These are phyloP conservation scores for Alloscopus bannaensis DNA, from an alignment of 2,888 invertebrate genomes.

Conservation along the genomic window DNA sequence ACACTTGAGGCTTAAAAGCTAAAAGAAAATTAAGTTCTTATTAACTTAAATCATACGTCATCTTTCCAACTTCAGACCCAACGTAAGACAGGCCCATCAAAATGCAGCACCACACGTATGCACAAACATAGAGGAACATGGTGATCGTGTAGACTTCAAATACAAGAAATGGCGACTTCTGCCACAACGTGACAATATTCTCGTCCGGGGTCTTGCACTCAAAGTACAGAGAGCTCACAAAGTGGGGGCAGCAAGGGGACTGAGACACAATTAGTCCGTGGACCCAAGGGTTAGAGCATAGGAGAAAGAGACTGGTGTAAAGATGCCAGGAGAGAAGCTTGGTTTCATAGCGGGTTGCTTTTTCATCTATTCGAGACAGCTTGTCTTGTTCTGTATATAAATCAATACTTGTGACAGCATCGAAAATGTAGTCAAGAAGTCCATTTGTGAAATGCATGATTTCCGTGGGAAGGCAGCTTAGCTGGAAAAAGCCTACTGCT, in stretches of 20 bases:
- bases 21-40: background rate
- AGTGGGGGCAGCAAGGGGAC: conserved; percentile 32
- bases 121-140: conserved; percentile 31
- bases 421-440: background rate
- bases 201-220: background rate
- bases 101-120: conserved; percentile 13
- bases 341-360: background rate
- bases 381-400: background rate
- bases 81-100: conserved; percentile 5
- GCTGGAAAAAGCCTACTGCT: conserved; percentile 10
- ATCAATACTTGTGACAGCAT: background rate
- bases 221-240: conserved; percentile 33
- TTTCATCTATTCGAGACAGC: background rate
- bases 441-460: conserved; percentile 34
- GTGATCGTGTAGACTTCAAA: conserved; percentile 25
- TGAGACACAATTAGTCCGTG: background rate
- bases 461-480: background rate
- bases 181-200: background rate
- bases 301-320: conserved; percentile 4
- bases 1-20: background rate
- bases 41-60: background rate
- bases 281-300: conserved; percentile 15
- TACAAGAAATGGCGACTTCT: conserved; percentile 23
- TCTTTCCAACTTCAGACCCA: background rate
- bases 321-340: conserved; percentile 23